A percentile compares a stretch with the other conserved stretches of the same genome.
These are phyloP conservation scores for Brachionus rotundiformis DNA, from an alignment of 1,140 invertebrate genomes.

Conservation along the genomic window DNA sequence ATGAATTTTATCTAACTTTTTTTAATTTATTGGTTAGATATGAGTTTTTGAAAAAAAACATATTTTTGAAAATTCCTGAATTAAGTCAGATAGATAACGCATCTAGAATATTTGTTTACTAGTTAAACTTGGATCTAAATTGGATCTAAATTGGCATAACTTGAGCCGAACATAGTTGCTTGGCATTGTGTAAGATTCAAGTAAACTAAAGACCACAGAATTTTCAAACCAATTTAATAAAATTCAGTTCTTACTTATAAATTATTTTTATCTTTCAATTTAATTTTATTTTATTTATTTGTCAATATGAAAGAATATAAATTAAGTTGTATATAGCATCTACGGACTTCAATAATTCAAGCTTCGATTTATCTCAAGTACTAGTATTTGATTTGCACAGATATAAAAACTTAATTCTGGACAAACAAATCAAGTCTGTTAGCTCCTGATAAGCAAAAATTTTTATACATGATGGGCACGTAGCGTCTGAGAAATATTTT, in stretches of 20 bases:
- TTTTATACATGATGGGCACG: neutral
- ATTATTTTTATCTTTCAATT: neutral
- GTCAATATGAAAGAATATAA: neutral
- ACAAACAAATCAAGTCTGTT: neutral
- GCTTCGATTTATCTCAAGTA: neutral
- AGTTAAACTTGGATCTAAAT: neutral
- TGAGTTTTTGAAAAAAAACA: no score
- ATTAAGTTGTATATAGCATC: neutral
- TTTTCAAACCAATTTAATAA: no score
- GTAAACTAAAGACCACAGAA: no score
- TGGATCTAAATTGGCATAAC: neutral
- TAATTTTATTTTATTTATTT: neutral
- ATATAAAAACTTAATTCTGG: neutral
- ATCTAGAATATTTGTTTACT: neutral
- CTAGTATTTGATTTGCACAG: neutral
- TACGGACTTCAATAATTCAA: neutral
- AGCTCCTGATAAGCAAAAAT: neutral
- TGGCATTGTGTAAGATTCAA: no score
- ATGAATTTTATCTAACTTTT: neutral
- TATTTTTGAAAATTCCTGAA: neutral
- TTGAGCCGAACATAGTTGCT: no score
- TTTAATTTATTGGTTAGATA: neutral
- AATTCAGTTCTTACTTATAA: neutral
- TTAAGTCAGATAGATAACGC: neutral
- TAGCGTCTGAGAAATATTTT: neutral